These are phyloP conservation scores for Hoplostethus atlanticus DNA, from an alignment of 2,797 vertebrate genomes.

Conservation along the genomic window DNA sequence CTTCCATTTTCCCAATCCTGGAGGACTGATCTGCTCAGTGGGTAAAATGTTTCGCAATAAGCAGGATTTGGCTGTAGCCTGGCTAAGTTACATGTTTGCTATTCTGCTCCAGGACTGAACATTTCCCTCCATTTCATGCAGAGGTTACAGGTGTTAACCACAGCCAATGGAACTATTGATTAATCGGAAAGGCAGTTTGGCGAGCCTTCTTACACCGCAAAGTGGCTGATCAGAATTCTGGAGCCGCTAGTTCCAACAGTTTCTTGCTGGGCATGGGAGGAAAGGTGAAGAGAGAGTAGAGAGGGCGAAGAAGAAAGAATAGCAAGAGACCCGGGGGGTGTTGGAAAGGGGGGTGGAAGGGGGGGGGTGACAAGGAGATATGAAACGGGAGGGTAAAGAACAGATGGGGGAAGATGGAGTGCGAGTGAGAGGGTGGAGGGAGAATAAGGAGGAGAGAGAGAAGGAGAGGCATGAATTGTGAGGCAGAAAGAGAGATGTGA, in stretches of 20 bases:
- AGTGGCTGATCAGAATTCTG: slow-evolving; percentile 86
- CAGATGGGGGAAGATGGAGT: slow-evolving; percentile 65
- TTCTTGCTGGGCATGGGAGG: slow-evolving; percentile 61
- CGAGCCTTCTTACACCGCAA: slow-evolving; percentile 76
- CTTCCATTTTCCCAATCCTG: slow-evolving; percentile 56
- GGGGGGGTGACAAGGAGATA: slow-evolving; percentile 40
- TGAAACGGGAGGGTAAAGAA: slow-evolving; percentile 65
- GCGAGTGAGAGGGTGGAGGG: slow-evolving; percentile 57
- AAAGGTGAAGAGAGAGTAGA: slow-evolving; percentile 48
- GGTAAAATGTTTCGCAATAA: slow-evolving; percentile 69
- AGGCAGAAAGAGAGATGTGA: slow-evolving; percentile 63
- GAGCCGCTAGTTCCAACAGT: slow-evolving; percentile 59
- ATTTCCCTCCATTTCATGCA: slow-evolving; percentile 77
- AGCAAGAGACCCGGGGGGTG: slow-evolving; percentile 45
- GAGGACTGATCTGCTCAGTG: slow-evolving; percentile 57
- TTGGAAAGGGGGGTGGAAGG: not conserved
- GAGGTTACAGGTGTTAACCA: slow-evolving; percentile 81
- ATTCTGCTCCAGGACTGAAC: slow-evolving; percentile 77
- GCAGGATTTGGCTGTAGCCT: slow-evolving; percentile 55
- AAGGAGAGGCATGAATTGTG: slow-evolving; percentile 49
- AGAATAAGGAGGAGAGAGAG: slow-evolving; percentile 46
- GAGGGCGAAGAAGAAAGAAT: slow-evolving; percentile 48
- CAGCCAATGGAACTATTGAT: slow-evolving; percentile 83
- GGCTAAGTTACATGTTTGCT: slow-evolving; percentile 74
- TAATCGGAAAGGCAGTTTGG: slow-evolving; percentile 77